Conservation (phyloP, 2,888 invertebrate genomes). For the Noctua janthe region DNA sequence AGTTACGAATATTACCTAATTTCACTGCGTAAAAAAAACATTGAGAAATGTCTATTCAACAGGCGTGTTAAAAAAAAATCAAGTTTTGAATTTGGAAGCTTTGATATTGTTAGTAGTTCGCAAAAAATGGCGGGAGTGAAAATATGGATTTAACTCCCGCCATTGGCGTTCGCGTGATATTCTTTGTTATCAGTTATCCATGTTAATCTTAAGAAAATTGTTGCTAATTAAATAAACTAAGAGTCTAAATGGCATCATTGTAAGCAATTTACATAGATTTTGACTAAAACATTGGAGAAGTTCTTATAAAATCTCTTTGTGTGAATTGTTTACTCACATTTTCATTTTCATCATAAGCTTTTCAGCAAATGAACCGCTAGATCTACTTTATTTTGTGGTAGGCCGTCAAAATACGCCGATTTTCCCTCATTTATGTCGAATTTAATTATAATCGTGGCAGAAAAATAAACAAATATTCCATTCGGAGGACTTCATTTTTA, state of each 20-base stretch:
- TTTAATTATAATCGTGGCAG: not conserved
- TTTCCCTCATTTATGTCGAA: not conserved
- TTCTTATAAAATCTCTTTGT: not conserved
- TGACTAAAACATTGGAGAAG: not conserved
- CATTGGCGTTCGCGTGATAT: not conserved
- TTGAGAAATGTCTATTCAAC: not conserved
- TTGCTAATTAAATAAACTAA: not conserved
- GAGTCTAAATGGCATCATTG: not conserved
- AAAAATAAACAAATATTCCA: not conserved
- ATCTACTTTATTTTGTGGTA: not conserved
- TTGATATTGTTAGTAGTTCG: not conserved
- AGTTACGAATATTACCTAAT: conserved; percentile 65
- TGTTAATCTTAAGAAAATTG: not conserved
- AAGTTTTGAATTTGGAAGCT: conserved; percentile 26
- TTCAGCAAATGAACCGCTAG: not conserved
- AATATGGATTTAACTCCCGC: not conserved
- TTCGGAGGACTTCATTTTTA: not conserved
- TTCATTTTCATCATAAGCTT: not conserved
- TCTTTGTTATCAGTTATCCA: not conserved
- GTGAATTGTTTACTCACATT: not conserved
- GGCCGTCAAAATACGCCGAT: not conserved
- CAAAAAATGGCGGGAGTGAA: conserved; percentile 13
- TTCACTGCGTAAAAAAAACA: not conserved
- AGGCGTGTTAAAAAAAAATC: not conserved
- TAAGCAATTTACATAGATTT: not conserved